Conservation (phyloP, 2,797 vertebrate genomes). For the Diglossa cyanea region DNA sequence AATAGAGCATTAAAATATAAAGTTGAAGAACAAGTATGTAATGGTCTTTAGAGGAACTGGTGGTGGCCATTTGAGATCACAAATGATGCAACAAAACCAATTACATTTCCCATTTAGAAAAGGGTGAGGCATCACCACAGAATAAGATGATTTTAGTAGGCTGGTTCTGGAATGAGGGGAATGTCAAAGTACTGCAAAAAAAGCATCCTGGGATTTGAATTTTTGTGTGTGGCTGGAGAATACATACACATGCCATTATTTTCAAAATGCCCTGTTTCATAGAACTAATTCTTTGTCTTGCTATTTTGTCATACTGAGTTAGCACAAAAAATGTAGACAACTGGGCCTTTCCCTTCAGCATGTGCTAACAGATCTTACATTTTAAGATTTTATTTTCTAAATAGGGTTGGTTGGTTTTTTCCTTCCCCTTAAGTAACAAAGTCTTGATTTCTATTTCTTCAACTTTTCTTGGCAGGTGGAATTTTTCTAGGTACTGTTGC, state of each 20-base stretch:
- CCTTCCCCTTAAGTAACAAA: not conserved
- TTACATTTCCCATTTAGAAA: not conserved
- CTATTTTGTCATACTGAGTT: not conserved
- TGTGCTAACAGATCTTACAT: not conserved
- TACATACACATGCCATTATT: not conserved
- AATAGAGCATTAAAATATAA: not conserved
- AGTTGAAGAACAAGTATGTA: not conserved
- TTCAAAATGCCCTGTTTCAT: not conserved
- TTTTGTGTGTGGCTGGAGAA: not conserved
- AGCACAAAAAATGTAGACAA: not conserved
- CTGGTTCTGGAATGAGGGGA: not conserved
- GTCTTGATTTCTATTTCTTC: not conserved
- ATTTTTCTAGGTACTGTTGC: constrained; percentile 86
- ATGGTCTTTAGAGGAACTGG: not conserved
- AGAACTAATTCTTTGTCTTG: not conserved
- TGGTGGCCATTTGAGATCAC: not conserved
- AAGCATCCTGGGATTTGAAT: not conserved
- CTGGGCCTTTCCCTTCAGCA: not conserved
- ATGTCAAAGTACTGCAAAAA: not conserved
- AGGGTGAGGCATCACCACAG: not conserved
- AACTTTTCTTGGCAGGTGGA: constrained; percentile 79
- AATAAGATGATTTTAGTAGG: not conserved
- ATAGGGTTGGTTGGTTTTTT: not conserved
- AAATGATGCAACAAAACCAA: not conserved
- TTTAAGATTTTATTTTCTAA: not conserved